A percentile compares a stretch with the other conserved stretches of the same genome.
These are phyloP conservation scores for Arctocebus calabarensis DNA, from an alignment of 2,797 vertebrate genomes.

Conservation along the genomic window DNA sequence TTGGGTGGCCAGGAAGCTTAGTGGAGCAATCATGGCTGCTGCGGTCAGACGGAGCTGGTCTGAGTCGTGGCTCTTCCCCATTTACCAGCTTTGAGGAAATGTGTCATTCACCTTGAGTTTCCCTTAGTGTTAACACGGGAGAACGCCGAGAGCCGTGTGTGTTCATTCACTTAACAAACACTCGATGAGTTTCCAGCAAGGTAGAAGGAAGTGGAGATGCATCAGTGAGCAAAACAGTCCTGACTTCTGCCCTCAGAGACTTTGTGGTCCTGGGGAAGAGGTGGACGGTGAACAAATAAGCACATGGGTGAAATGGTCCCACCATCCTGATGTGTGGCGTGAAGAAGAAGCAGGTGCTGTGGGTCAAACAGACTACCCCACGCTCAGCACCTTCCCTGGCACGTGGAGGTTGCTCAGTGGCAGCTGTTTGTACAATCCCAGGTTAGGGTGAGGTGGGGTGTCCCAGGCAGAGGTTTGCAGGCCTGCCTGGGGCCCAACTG, in stretches of 20 bases:
- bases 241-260: background rate
- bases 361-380: background rate
- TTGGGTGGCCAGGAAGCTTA: background rate
- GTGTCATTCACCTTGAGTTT: background rate
- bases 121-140: background rate
- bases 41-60: background rate
- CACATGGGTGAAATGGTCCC: background rate
- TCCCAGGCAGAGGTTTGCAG: background rate
- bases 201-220: background rate
- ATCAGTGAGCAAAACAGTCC: background rate
- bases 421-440: background rate
- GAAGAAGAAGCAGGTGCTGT: background rate
- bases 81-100: slow-evolving; percentile 26
- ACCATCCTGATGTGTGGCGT: background rate
- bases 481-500: background rate
- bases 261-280: rapidly evolving
- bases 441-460: background rate
- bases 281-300: background rate
- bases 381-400: background rate
- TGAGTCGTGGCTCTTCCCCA: background rate
- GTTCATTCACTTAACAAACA: background rate
- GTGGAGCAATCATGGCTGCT: background rate
- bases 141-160: background rate
- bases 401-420: background rate
- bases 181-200: background rate